Conservation (phyloP, 2,113 vertebrate genomes). For the Istiophorus platypterus region DNA sequence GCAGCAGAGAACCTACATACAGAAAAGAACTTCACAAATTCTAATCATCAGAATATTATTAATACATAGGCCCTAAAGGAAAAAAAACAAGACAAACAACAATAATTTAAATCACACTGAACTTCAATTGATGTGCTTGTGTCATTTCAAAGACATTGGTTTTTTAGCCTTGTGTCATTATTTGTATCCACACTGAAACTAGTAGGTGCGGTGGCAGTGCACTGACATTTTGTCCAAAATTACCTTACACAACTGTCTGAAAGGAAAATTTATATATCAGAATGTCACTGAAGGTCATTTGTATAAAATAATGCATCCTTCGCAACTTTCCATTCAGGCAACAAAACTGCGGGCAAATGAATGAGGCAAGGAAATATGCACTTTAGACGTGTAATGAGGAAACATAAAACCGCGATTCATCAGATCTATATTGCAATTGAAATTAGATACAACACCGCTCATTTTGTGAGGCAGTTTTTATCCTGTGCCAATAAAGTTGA, state of each 20-base stretch:
- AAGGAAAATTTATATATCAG: background rate
- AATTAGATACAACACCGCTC: background rate
- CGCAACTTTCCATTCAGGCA: constrained; percentile 6
- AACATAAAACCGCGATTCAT: constrained; percentile 46
- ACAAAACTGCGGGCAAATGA: constrained; percentile 8
- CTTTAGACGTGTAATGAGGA: constrained; percentile 31
- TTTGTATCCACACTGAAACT: constrained; percentile 2
- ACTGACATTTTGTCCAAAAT: background rate
- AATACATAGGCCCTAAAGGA: background rate
- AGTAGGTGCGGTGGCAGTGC: background rate
- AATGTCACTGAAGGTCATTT: constrained; percentile 24
- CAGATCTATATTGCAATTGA: background rate
- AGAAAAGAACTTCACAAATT: background rate
- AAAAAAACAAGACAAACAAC: background rate
- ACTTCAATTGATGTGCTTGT: background rate
- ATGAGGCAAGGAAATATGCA: constrained; percentile 15
- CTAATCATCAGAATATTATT: background rate
- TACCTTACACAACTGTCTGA: background rate
- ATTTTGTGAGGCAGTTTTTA: constrained; percentile 2
- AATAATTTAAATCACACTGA: background rate
- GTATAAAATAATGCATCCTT: background rate
- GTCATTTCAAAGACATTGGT: background rate
- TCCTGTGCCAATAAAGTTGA: constrained; percentile 14
- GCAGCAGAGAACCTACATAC: background rate
- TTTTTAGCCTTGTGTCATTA: background rate